These are phyloP conservation scores for Peromyscus californicus DNA, from an alignment of 2,113 vertebrate genomes.

Conservation along the genomic window DNA sequence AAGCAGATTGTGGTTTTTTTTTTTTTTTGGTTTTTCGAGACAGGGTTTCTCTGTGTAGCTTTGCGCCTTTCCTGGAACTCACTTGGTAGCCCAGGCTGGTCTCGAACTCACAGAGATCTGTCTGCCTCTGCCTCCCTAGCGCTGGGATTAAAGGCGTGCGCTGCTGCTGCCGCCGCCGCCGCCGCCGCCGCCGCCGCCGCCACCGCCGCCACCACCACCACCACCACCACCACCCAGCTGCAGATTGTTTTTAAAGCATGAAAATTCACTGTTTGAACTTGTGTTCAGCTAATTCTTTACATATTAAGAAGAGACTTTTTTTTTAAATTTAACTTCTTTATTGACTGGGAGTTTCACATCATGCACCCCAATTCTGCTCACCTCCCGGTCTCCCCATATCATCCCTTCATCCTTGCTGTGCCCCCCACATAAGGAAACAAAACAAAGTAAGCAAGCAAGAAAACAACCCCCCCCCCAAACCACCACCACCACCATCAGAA, in stretches of 20 bases:
- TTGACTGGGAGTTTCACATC: background rate
- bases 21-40: no score
- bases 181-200: no score
- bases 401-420: background rate
- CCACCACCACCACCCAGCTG: no score
- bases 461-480: background rate
- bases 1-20: constrained; percentile 12
- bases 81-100: no score
- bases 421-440: background rate
- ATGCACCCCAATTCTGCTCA: background rate
- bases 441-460: background rate
- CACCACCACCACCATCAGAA: background rate
- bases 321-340: background rate
- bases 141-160: no score
- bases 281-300: constrained; percentile 22
- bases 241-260: background rate
- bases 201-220: no score
- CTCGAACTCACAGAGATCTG: no score
- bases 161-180: no score
- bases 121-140: no score
- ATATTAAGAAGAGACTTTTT: background rate
- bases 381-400: background rate
- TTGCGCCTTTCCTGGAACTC: no score
- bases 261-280: constrained; percentile 24
- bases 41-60: no score